Evolutionary conservation across 2,113 vertebrate genomes (phyloP).

Genomic region (Phoxinus phoxinus): DNA sequence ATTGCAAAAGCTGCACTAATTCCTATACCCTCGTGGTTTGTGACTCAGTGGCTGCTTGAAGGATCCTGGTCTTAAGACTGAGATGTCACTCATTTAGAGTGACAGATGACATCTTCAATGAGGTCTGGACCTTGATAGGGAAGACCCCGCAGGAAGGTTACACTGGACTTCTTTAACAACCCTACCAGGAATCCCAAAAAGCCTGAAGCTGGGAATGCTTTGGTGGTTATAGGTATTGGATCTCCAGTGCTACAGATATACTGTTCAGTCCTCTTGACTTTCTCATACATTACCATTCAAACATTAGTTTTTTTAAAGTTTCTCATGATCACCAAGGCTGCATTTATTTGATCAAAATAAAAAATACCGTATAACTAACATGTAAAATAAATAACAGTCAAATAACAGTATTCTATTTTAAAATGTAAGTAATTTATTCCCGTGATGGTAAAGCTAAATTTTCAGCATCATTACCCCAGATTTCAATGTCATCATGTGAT

Average conservation of each 20-base stretch:
- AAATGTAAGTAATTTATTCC: too few relatives aligned
- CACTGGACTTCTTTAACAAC: background rate
- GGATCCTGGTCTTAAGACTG: background rate
- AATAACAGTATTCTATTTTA: too few relatives aligned
- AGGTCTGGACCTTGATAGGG: constrained; percentile 24
- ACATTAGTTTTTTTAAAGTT: background rate
- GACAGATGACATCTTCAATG: constrained; percentile 45
- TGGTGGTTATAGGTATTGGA: background rate
- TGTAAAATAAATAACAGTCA: too few relatives aligned
- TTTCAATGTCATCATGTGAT: too few relatives aligned
- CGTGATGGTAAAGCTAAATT: too few relatives aligned
- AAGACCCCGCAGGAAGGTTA: constrained; percentile 25
- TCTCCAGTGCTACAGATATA: background rate
- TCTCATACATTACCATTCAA: background rate
- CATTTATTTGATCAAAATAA: too few relatives aligned
- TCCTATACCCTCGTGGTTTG: background rate
- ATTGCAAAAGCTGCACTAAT: background rate
- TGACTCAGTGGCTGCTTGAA: constrained; percentile 16
- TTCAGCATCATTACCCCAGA: too few relatives aligned
- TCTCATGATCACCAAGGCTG: background rate
- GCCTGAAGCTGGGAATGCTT: background rate
- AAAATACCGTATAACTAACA: too few relatives aligned
- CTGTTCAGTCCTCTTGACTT: background rate
- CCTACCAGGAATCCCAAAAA: background rate
- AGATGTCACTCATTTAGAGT: constrained; percentile 44